phyloP scores from a whole-genome alignment of 2,888 invertebrate genomes.

The Iselma pallidipennis region DNA sequence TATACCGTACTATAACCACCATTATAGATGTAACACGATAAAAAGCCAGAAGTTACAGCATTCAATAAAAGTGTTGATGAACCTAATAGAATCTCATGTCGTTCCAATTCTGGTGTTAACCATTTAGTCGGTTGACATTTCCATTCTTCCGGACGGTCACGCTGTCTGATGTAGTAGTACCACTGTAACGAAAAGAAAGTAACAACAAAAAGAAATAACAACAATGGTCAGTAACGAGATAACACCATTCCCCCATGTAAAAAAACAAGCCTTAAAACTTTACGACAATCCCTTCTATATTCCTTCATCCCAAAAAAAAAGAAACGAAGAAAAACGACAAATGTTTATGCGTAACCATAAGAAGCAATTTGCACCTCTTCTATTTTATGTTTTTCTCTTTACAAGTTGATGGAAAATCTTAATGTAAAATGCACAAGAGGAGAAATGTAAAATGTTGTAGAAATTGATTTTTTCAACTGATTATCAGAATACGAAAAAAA shows the following conservation, averaged over 20 bases:
- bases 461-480: not conserved
- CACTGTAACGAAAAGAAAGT: slow-evolving; percentile 58
- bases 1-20: slow-evolving; percentile 70
- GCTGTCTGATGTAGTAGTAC: slow-evolving; percentile 70
- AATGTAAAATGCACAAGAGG: slow-evolving; percentile 16
- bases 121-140: slow-evolving; percentile 75
- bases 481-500: not conserved
- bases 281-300: slow-evolving; percentile 32
- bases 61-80: slow-evolving; percentile 61
- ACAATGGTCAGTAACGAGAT: slow-evolving; percentile 19
- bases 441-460: slow-evolving; percentile 24
- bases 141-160: slow-evolving; percentile 68
- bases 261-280: slow-evolving; percentile 38
- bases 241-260: slow-evolving; percentile 31
- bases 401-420: slow-evolving; percentile 26
- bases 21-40: slow-evolving; percentile 70
- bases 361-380: slow-evolving; percentile 43
- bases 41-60: slow-evolving; percentile 62
- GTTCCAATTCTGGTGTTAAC: slow-evolving; percentile 67
- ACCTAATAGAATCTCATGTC: slow-evolving; percentile 70
- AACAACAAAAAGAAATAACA: slow-evolving; percentile 10
- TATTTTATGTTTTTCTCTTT: slow-evolving; percentile 38
- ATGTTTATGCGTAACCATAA: slow-evolving; percentile 45
- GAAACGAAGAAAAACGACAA: slow-evolving; percentile 18
- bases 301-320: slow-evolving; percentile 27